Evolutionary conservation across 1,140 invertebrate species (phyloP).

Genomic region (Drosophila santomea): DNA sequence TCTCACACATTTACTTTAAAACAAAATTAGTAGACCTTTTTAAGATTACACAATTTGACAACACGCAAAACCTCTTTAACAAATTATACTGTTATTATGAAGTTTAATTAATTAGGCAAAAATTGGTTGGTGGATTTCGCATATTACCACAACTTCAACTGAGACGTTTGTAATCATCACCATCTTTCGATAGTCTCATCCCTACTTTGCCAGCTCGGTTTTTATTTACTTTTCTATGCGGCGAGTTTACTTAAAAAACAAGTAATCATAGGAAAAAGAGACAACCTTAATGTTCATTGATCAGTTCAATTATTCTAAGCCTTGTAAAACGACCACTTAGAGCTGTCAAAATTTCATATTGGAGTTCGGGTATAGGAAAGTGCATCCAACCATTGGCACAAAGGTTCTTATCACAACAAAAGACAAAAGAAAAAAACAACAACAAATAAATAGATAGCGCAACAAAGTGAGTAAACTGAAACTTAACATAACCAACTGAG

Average conservation of each 20-base stretch:
- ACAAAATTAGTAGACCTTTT: no score
- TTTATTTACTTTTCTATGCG: slow-evolving; percentile 7
- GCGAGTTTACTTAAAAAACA: not conserved
- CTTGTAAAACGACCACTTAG: not conserved
- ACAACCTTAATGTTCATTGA: not conserved
- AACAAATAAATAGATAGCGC: slow-evolving; percentile 40
- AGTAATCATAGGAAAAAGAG: not conserved
- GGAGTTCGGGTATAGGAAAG: not conserved
- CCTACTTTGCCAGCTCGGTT: slow-evolving; percentile 5
- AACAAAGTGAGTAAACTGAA: slow-evolving; percentile 39
- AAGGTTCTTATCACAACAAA: slow-evolving; percentile 61
- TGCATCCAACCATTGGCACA: slow-evolving; percentile 27
- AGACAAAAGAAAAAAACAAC: not conserved
- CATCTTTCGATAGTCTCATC: slow-evolving; percentile 8
- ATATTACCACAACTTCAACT: not conserved
- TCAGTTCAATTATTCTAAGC: not conserved
- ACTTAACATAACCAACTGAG: slow-evolving; percentile 35
- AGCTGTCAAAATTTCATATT: not conserved
- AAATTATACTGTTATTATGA: no score
- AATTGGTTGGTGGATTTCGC: not conserved
- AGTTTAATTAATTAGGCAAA: no score
- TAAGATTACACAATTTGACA: no score
- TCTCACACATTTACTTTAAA: no score
- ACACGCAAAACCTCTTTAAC: no score
- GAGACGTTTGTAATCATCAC: not conserved